phyloP scores from a whole-genome alignment of 2,888 invertebrate species.

The Flexamia atlantica region DNA sequence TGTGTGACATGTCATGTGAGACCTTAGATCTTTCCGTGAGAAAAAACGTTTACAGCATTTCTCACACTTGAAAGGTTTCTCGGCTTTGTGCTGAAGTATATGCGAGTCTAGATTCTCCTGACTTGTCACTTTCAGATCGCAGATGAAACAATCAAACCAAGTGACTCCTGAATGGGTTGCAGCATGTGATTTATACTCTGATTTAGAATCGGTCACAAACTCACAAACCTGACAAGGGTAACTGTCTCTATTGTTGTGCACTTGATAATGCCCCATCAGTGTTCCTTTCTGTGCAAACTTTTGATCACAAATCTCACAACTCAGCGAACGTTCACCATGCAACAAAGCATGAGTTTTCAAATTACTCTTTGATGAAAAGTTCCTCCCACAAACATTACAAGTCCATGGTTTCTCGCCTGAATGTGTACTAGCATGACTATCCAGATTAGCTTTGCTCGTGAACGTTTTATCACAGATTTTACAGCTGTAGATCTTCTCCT shows the following conservation, averaged over 20 bases:
- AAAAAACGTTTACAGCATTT: slow-evolving; percentile 54
- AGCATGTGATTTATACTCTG: slow-evolving; percentile 29
- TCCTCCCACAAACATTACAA: slow-evolving; percentile 71
- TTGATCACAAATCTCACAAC: slow-evolving; percentile 53
- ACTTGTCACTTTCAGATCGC: slow-evolving; percentile 38
- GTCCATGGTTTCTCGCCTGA: slow-evolving; percentile 61
- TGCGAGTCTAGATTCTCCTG: slow-evolving; percentile 46
- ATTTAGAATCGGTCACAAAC: slow-evolving; percentile 3
- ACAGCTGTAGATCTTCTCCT: slow-evolving; percentile 70
- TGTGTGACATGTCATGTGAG: slow-evolving; percentile 49
- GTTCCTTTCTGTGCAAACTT: slow-evolving; percentile 54
- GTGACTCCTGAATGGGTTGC: not conserved
- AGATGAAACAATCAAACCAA: slow-evolving; percentile 36
- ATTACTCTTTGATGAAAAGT: slow-evolving; percentile 64
- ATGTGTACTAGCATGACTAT: slow-evolving; percentile 67
- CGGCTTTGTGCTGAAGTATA: slow-evolving; percentile 38
- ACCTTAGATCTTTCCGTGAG: slow-evolving; percentile 35
- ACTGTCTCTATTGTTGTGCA: slow-evolving; percentile 46
- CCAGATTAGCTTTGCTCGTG: slow-evolving; percentile 66
- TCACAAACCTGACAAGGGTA: slow-evolving; percentile 51
- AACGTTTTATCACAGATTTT: slow-evolving; percentile 70
- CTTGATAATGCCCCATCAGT: slow-evolving; percentile 33
- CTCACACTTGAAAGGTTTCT: slow-evolving; percentile 47
- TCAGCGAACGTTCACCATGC: slow-evolving; percentile 16
- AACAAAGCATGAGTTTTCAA: slow-evolving; percentile 46